A percentile compares a stretch with the other conserved stretches of the same genome.
These are phyloP conservation scores for Pseudorhombus dupliciocellatus DNA, from an alignment of 2,113 vertebrate genomes.

Conservation along the genomic window DNA sequence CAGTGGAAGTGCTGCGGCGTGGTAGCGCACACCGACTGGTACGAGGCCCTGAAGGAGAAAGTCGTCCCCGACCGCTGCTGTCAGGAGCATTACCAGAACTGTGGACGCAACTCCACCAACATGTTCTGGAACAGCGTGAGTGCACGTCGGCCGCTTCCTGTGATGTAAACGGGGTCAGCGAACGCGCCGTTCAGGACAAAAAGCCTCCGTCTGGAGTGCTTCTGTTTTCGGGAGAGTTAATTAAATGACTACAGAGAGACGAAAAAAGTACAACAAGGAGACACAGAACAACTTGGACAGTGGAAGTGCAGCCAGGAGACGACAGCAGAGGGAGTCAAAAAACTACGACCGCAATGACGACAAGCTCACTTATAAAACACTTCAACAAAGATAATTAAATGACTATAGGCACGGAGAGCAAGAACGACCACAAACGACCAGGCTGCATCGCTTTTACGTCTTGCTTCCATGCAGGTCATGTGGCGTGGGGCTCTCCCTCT, in stretches of 20 bases:
- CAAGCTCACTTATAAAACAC: no score
- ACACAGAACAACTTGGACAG: neutral
- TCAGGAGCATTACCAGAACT: constrained; percentile 95
- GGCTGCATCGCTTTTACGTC: neutral
- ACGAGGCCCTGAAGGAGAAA: constrained; percentile 89
- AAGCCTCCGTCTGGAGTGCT: no score
- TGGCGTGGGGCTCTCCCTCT: neutral
- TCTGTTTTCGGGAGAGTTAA: neutral
- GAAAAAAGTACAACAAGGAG: neutral
- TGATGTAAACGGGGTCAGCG: no score
- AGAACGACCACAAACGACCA: neutral
- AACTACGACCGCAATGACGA: no score
- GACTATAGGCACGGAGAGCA: neutral
- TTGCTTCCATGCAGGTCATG: neutral
- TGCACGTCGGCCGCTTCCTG: neutral
- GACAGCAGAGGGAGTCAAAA: no score
- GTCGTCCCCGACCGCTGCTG: constrained; percentile 96
- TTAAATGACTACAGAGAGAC: neutral
- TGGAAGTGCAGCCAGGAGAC: neutral
- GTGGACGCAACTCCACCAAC: constrained; percentile 89
- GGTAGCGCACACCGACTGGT: constrained; percentile 92
- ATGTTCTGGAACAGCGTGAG: constrained; percentile 91
- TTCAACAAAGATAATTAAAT: neutral
- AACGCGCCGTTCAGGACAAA: no score
- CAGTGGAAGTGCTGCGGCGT: constrained; percentile 98